These are phyloP conservation scores for Rynchops niger DNA, from an alignment of 2,113 vertebrate species.

Conservation along the genomic window DNA sequence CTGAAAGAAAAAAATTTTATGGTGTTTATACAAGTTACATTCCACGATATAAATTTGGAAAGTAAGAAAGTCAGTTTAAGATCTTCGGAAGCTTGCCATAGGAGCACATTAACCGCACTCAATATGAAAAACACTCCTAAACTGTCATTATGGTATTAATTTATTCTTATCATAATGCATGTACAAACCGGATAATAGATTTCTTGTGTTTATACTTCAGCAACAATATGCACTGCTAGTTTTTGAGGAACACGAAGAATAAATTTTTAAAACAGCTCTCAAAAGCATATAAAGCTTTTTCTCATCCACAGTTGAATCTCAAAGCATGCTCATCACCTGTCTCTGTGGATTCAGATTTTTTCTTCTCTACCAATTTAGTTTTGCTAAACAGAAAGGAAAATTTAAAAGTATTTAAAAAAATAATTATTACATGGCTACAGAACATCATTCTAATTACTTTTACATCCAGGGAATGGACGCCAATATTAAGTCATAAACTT, in stretches of 20 bases:
- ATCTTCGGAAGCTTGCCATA: not conserved
- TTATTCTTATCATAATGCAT: not conserved
- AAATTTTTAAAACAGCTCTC: not conserved
- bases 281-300: not conserved
- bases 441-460: not conserved
- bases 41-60: not conserved
- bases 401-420: not conserved
- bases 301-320: not conserved
- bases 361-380: not conserved
- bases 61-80: not conserved
- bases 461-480: not conserved
- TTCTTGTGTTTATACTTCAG: not conserved
- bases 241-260: not conserved
- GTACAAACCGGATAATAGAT: not conserved
- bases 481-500: not conserved
- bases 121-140: not conserved
- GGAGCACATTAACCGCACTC: not conserved
- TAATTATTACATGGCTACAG: not conserved
- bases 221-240: not conserved
- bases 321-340: not conserved
- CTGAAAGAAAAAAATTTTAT: slow-evolving; percentile 1
- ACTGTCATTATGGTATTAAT: not conserved
- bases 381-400: not conserved
- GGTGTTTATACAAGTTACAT: not conserved
- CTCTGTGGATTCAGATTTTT: not conserved